phyloP scores from a whole-genome alignment of 2,888 invertebrate species.

The Carcina quercana region DNA sequence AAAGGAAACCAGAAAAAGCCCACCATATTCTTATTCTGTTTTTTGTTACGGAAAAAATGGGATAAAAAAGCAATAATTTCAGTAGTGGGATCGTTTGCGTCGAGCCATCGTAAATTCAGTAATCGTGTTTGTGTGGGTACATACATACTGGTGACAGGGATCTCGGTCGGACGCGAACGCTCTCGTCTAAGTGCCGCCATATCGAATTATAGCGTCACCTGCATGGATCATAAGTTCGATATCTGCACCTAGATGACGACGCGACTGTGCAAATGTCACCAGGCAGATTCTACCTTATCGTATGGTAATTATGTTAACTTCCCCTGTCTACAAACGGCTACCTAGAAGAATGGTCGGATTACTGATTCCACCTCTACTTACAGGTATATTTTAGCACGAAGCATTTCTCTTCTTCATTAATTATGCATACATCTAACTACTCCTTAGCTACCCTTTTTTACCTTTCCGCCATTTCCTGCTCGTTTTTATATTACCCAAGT shows the following conservation, averaged over 20 bases:
- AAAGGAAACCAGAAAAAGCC: too few species aligned
- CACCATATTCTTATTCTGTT: constrained; percentile 4
- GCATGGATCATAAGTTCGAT: constrained; percentile 20
- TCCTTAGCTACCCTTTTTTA: too few species aligned
- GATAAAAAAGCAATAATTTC: constrained; percentile 18
- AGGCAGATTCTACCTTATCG: neutral
- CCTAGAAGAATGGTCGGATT: too few species aligned
- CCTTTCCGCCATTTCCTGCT: too few species aligned
- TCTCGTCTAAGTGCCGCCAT: constrained; percentile 26
- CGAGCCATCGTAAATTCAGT: constrained; percentile 32
- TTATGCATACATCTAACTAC: too few species aligned
- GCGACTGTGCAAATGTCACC: too few species aligned
- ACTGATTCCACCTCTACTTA: too few species aligned
- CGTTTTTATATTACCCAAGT: too few species aligned
- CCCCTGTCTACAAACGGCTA: too few species aligned
- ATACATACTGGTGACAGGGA: constrained; percentile 21
- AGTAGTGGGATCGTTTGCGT: constrained; percentile 22
- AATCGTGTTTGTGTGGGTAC: constrained; percentile 24
- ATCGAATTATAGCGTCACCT: constrained; percentile 38
- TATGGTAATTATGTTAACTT: neutral
- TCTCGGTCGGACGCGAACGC: neutral
- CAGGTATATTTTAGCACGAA: too few species aligned
- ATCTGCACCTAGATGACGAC: constrained; percentile 11
- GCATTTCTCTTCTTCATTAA: too few species aligned
- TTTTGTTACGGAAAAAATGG: constrained; percentile 4